Conservation (phyloP, 2,888 invertebrate species). For the Agonum fuliginosum region DNA sequence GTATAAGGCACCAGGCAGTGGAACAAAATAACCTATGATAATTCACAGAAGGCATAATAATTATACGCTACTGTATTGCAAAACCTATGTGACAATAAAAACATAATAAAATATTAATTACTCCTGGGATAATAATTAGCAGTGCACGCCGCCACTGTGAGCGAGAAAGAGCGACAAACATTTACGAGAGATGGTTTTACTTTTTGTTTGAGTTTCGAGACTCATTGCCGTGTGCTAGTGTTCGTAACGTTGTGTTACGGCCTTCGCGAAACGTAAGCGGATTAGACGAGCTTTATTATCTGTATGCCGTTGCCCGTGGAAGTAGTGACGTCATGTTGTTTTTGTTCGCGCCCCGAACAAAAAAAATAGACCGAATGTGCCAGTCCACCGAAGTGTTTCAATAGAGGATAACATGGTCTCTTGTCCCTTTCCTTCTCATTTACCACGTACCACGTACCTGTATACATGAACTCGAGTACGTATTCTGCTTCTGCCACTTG, state of each 20-base stretch:
- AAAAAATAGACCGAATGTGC: too few species aligned
- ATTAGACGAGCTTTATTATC: constrained; percentile 55
- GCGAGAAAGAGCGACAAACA: constrained; percentile 33
- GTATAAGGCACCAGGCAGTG: not conserved
- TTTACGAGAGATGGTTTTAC: constrained; percentile 37
- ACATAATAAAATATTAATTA: constrained; percentile 15
- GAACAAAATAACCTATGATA: not conserved
- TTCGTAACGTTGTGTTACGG: constrained; percentile 37
- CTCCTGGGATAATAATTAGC: not conserved
- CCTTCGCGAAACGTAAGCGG: constrained; percentile 49
- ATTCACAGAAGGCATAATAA: not conserved
- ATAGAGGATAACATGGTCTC: not conserved
- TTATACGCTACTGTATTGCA: not conserved
- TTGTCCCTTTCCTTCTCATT: not conserved
- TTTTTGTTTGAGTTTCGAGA: constrained; percentile 52
- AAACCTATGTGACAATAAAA: not conserved
- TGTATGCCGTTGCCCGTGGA: constrained; percentile 22
- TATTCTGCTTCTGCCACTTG: not conserved
- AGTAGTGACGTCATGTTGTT: constrained; percentile 44
- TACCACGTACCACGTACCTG: not conserved
- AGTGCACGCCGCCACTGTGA: not conserved
- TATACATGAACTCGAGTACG: not conserved
- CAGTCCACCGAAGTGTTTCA: not conserved
- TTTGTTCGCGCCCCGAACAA: constrained; percentile 24
- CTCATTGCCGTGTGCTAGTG: constrained; percentile 42